Evolutionary conservation across 64 coral and sea anemone species (phyloP), one percentile per base, ranked within the genome.

Genomic region (Montipora capricornis): DNA sequence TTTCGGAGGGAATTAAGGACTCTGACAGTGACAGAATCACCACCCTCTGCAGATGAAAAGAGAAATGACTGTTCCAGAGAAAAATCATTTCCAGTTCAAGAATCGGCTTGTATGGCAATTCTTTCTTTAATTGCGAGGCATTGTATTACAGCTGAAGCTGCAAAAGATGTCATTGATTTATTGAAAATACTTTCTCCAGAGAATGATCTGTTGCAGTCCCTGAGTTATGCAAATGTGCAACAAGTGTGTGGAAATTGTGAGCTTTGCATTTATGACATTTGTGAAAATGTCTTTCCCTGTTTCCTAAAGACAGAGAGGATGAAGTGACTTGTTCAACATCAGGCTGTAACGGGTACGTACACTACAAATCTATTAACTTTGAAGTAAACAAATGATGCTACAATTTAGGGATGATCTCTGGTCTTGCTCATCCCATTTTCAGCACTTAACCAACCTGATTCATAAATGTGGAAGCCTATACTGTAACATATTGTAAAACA

Each of bases 91-190:
- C 47, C 89, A 15, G 76, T 45, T 29, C 89, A 69, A 29, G 89
- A 91, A 29, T 22, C n/a, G 44, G 76, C 77, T 10, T 80, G 89
- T 55, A 91, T 80, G 89, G 61, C 89, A 10, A 69, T 91, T 80
- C 60, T 91, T 14, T 59, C 89, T 1, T 81, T 60, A 47, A 58
- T 91, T 45, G 53, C 89, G 44, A 91, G 89, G 50, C 76, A 91
- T 46, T 80, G 89, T 22, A 79, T 91, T 22, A 91, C 89, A 48
- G 44, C 74, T 20, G 89, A 91, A 69, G 89, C 89, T 47, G 89
- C 89, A 22, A 91, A 91, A 71, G 89, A 91, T 75, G 44, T 80
- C 76, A 91, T 91, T 60, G 77, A 78, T 47, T 80, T 91, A 20
- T 29, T 81, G 4, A 91, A 91, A 80, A 26, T 58, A 47, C 57